These are phyloP conservation scores for Criorhina ranunculi DNA, from an alignment of 2,888 invertebrate genomes.

Conservation along the genomic window DNA sequence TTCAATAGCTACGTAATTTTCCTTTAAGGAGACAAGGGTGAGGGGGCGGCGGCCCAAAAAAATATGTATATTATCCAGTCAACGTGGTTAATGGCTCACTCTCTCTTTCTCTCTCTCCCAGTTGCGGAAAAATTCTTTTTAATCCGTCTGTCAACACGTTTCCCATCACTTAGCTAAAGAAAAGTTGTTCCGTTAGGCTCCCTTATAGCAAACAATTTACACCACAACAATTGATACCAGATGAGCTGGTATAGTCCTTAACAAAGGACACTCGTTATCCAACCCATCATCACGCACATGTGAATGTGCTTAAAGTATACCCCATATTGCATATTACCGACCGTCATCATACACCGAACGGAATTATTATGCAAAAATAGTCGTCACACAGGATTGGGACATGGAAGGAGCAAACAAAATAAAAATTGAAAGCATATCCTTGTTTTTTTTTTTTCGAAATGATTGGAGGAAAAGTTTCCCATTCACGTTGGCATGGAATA, in stretches of 20 bases:
- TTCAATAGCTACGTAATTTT: constrained; percentile 58
- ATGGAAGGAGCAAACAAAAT: background rate
- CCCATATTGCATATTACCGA: constrained; percentile 59
- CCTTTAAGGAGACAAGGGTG: constrained; percentile 25
- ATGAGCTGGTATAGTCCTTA: constrained; percentile 71
- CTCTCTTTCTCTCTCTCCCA: background rate
- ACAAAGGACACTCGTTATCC: constrained; percentile 74
- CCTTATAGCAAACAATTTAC: constrained; percentile 58
- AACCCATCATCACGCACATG: constrained; percentile 60
- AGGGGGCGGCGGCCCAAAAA: no score
- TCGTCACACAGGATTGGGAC: constrained; percentile 21
- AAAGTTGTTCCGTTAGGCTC: background rate
- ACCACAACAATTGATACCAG: constrained; percentile 74
- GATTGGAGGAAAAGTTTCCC: constrained; percentile 32
- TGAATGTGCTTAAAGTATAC: constrained; percentile 54
- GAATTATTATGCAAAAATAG: constrained; percentile 69
- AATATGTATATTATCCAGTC: background rate
- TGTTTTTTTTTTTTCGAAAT: constrained; percentile 28
- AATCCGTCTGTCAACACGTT: constrained; percentile 73
- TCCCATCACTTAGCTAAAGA: constrained; percentile 41
- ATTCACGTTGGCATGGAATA: constrained; percentile 24
- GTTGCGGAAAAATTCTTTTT: constrained; percentile 45
- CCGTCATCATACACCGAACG: constrained; percentile 49
- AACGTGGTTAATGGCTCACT: no score
- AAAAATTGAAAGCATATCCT: constrained; percentile 9